Conservation (phyloP, 2,797 vertebrate species). For the Callimico goeldii region DNA sequence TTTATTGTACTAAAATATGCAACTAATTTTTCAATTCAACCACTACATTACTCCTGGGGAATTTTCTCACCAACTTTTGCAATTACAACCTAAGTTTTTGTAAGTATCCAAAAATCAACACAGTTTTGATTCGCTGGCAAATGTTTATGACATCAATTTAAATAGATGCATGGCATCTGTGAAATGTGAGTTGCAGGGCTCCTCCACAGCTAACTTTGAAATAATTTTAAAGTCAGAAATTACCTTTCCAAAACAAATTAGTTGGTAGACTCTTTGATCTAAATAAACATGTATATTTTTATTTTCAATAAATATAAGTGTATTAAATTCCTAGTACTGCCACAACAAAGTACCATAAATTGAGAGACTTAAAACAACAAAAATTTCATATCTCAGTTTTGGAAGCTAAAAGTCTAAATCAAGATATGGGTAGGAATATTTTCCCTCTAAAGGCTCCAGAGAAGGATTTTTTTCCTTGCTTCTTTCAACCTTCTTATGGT, state of each 20-base stretch:
- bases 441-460: neutral
- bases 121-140: slow-evolving; percentile 19
- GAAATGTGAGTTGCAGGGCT: neutral
- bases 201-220: slow-evolving; percentile 3
- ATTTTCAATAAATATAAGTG: slow-evolving; percentile 1
- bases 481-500: neutral
- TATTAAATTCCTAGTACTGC: neutral
- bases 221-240: slow-evolving; percentile 1
- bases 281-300: neutral
- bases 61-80: neutral
- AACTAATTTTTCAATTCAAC: slow-evolving; percentile 35
- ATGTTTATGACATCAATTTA: slow-evolving; percentile 40
- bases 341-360: neutral
- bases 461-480: neutral
- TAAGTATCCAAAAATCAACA: neutral
- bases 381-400: neutral
- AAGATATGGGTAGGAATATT: neutral
- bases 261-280: neutral
- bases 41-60: slow-evolving; percentile 23
- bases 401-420: neutral
- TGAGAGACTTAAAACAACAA: neutral
- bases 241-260: neutral
- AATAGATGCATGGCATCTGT: slow-evolving; percentile 41
- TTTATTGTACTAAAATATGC: neutral
- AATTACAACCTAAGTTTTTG: slow-evolving; percentile 17